A percentile compares a stretch with the other conserved stretches of the same genome.
These are phyloP conservation scores for Terebella lapidaria DNA, from an alignment of 2,888 invertebrate species.

Conservation along the genomic window DNA sequence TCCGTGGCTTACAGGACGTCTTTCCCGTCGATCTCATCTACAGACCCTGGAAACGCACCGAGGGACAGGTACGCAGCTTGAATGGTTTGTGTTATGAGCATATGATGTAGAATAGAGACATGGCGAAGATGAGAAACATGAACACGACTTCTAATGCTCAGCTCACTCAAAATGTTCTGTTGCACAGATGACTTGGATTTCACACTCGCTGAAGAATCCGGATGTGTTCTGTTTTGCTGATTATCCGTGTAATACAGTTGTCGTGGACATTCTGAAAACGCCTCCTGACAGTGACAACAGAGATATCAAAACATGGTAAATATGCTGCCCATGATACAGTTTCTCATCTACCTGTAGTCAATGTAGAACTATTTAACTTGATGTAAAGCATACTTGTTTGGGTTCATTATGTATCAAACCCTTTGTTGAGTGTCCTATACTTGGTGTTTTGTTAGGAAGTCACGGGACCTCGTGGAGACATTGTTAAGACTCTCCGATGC, in stretches of 20 bases:
- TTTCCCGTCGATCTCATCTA: slow-evolving; percentile 74
- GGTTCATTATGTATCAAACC: too few relatives aligned
- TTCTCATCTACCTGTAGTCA: too few relatives aligned
- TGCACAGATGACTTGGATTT: slow-evolving; percentile 71
- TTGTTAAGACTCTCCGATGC: slow-evolving; percentile 81
- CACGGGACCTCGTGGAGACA: slow-evolving; percentile 82
- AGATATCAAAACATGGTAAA: slow-evolving; percentile 80
- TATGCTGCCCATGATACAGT: too few relatives aligned
- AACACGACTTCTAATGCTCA: not conserved
- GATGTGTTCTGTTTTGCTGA: slow-evolving; percentile 94
- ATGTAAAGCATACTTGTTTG: too few relatives aligned
- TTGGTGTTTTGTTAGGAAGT: slow-evolving; percentile 60
- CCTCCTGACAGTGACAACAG: slow-evolving; percentile 92
- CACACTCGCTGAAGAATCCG: slow-evolving; percentile 79
- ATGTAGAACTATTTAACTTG: too few relatives aligned
- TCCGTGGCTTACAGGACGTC: slow-evolving; percentile 60
- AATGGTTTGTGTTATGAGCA: too few relatives aligned
- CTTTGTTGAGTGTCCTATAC: too few relatives aligned
- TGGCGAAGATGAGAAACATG: too few relatives aligned
- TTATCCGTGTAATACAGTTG: slow-evolving; percentile 79
- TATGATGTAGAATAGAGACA: too few relatives aligned
- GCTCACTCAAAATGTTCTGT: not conserved
- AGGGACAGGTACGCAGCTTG: slow-evolving; percentile 67
- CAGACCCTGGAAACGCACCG: slow-evolving; percentile 86
- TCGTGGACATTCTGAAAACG: slow-evolving; percentile 84